A percentile compares a stretch with the other conserved stretches of the same genome.
phyloP scores from a whole-genome alignment of 1,140 invertebrate species.

The Pogonus chalceus region DNA sequence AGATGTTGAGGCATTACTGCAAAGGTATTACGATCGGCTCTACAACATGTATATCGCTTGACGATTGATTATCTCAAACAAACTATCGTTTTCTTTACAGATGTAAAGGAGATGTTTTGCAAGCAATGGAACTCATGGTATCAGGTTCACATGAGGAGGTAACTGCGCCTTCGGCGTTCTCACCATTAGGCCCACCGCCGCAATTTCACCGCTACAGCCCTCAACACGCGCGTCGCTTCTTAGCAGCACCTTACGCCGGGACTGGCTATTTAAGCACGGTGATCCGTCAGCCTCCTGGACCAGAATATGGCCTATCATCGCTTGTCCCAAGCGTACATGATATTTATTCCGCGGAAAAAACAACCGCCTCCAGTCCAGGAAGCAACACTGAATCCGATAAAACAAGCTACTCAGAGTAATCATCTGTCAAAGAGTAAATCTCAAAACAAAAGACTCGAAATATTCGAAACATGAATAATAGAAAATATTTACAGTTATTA shows the following conservation, averaged over 20 bases:
- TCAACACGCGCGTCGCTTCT: slow-evolving; percentile 52
- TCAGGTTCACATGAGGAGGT: slow-evolving; percentile 41
- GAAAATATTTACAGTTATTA: neutral
- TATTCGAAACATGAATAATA: neutral
- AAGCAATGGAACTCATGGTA: slow-evolving; percentile 81
- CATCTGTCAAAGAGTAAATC: neutral
- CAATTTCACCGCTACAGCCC: slow-evolving; percentile 45
- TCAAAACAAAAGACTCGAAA: neutral
- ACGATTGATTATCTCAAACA: too few relatives aligned
- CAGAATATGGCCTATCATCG: slow-evolving; percentile 26
- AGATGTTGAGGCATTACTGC: slow-evolving; percentile 73
- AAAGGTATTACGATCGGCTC: slow-evolving; percentile 41
- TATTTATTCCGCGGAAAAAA: slow-evolving; percentile 33
- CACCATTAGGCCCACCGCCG: slow-evolving; percentile 52
- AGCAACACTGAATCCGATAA: slow-evolving; percentile 37
- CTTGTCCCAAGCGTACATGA: slow-evolving; percentile 28
- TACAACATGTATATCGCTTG: too few relatives aligned
- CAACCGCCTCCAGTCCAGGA: slow-evolving; percentile 36
- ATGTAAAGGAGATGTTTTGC: slow-evolving; percentile 71
- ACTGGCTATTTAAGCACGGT: slow-evolving; percentile 71
- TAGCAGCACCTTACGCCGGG: slow-evolving; percentile 67
- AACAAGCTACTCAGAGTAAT: slow-evolving; percentile 39
- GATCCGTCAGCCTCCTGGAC: slow-evolving; percentile 46
- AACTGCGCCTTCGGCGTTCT: slow-evolving; percentile 56
- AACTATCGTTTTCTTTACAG: slow-evolving; percentile 17